Conservation (phyloP, 2,113 vertebrate genomes). For the Recurvirostra avosetta region DNA sequence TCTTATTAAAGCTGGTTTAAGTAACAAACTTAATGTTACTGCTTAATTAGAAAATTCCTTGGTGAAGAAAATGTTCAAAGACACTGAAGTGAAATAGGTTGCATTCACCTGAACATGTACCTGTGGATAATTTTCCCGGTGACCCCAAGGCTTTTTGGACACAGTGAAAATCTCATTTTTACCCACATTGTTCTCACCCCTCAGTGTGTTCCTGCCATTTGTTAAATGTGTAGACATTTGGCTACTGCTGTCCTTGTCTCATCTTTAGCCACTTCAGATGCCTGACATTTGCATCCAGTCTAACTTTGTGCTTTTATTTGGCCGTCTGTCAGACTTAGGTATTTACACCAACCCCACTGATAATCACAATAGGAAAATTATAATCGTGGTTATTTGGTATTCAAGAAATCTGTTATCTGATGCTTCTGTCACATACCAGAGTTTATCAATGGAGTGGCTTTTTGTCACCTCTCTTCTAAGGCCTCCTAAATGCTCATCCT, state of each 20-base stretch:
- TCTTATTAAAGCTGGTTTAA: not conserved
- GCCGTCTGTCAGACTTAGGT: not conserved
- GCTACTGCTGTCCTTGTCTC: not conserved
- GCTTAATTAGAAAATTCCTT: not conserved
- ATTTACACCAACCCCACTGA: not conserved
- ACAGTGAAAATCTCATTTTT: not conserved
- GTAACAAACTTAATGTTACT: not conserved
- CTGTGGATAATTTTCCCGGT: not conserved
- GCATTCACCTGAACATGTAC: not conserved
- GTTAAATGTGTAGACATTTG: not conserved
- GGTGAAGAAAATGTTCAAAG: not conserved
- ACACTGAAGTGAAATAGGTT: not conserved
- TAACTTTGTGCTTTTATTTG: not conserved
- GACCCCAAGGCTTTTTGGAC: not conserved
- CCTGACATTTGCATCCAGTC: not conserved
- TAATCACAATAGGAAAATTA: not conserved
- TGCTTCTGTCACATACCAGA: not conserved
- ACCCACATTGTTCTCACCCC: not conserved
- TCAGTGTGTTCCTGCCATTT: rapidly evolving
- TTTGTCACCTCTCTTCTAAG: not conserved
- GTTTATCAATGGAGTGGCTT: not conserved
- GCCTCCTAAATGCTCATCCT: not conserved
- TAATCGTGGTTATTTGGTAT: not conserved
- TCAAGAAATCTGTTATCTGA: not conserved
- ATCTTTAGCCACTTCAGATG: not conserved